Evolutionary conservation across 2,797 vertebrate genomes (phyloP).

Genomic region (Gambusia yucatana): DNA sequence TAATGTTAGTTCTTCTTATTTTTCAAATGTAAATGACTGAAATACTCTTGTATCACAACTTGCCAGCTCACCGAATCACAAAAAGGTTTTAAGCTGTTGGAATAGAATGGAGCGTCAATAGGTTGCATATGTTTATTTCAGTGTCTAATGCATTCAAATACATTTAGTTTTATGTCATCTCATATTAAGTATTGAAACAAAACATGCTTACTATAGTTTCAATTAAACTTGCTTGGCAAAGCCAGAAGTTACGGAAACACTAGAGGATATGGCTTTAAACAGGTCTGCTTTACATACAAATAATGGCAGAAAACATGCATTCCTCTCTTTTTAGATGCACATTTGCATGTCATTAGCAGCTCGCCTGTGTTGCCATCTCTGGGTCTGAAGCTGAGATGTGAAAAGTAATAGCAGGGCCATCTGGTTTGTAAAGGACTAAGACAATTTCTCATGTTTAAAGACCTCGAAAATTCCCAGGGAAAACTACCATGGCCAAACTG

Average conservation of each 20-base stretch:
- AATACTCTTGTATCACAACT: background rate
- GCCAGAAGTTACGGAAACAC: conserved; percentile 24
- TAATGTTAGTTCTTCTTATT: background rate
- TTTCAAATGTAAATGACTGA: background rate
- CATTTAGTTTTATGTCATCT: conserved; percentile 2
- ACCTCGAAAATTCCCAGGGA: conserved; percentile 43
- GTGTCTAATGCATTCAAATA: background rate
- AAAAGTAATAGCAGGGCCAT: conserved; percentile 57
- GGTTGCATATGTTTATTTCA: background rate
- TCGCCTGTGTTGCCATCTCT: conserved; percentile 50
- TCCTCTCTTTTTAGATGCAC: conserved; percentile 43
- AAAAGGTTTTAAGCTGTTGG: background rate
- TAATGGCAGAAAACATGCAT: conserved; percentile 44
- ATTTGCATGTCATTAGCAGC: conserved; percentile 63
- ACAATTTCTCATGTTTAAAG: conserved; percentile 57
- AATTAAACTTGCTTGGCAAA: conserved; percentile 5
- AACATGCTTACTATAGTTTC: conserved; percentile 10
- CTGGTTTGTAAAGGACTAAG: conserved; percentile 62
- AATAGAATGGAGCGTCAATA: background rate
- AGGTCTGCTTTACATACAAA: conserved; percentile 59
- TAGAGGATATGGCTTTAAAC: conserved; percentile 41
- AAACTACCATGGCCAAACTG: conserved; percentile 46
- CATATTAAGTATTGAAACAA: background rate
- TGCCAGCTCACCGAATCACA: background rate
- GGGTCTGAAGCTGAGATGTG: conserved; percentile 48